Evolutionary conservation across 2,888 invertebrate species (phyloP).

Genomic region (Lamellibrachia columna): DNA sequence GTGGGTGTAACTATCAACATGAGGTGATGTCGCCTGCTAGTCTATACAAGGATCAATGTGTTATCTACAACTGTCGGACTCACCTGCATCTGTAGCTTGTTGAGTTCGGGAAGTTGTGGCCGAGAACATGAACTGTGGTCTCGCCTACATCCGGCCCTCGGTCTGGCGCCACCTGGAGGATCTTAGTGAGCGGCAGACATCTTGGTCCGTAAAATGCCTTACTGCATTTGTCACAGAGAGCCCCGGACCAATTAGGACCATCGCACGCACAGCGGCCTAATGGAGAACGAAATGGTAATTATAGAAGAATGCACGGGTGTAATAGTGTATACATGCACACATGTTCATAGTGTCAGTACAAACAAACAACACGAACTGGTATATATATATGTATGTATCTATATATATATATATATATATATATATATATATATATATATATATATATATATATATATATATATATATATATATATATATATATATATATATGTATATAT

Average conservation of each 20-base stretch:
- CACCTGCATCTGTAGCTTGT: constrained; percentile 39
- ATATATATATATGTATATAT: too few relatives aligned
- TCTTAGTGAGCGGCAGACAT: constrained; percentile 42
- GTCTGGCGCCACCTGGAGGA: constrained; percentile 37
- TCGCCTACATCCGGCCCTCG: constrained; percentile 41
- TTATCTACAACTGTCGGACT: background rate
- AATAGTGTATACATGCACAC: background rate
- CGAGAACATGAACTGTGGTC: constrained; percentile 38
- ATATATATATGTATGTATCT: too few relatives aligned
- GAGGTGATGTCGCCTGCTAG: background rate
- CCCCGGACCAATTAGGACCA: constrained; percentile 41
- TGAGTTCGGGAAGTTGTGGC: constrained; percentile 44
- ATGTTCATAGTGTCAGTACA: background rate
- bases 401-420: too few relatives aligned
- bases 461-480: too few relatives aligned
- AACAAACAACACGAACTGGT: background rate
- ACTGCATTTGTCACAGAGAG: constrained; percentile 44
- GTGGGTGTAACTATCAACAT: background rate
- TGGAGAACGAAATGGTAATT: too few relatives aligned
- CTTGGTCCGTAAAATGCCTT: constrained; percentile 42
- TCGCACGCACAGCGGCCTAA: constrained; percentile 41
- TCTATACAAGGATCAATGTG: background rate
- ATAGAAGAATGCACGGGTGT: background rate
- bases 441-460: too few relatives aligned
- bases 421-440: too few relatives aligned